Evolutionary conservation across 2,888 invertebrate species (phyloP).

Genomic region (Synanthedon andrenaeformis): DNA sequence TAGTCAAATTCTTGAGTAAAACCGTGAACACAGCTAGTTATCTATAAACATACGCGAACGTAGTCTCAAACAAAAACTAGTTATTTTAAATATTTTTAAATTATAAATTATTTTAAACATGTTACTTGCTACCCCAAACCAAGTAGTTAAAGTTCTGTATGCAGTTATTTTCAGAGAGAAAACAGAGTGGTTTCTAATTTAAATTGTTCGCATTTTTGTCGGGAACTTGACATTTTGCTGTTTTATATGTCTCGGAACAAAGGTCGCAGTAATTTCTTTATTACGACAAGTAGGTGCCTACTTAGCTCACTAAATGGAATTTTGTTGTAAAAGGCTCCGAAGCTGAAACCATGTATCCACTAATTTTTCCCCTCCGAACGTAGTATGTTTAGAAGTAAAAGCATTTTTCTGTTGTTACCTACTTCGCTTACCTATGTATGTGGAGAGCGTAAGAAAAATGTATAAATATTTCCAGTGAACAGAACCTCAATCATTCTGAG

Average conservation of each 20-base stretch:
- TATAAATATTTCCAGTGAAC: slow-evolving; percentile 11
- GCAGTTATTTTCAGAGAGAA: no score
- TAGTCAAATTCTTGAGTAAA: no score
- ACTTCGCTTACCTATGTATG: slow-evolving; percentile 3
- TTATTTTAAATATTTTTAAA: no score
- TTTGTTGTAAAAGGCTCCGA: slow-evolving; percentile 29
- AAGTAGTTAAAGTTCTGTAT: no score
- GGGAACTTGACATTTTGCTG: no score
- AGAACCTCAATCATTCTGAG: slow-evolving; percentile 9
- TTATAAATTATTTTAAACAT: no score
- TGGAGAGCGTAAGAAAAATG: slow-evolving; percentile 9
- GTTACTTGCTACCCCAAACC: no score
- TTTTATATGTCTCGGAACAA: slow-evolving; percentile 13
- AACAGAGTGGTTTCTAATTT: no score
- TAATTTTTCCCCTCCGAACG: slow-evolving; percentile 6
- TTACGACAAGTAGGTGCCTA: slow-evolving; percentile 19
- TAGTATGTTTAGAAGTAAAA: slow-evolving; percentile 15
- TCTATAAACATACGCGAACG: no score
- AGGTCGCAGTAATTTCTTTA: slow-evolving; percentile 31
- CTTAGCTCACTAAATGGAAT: slow-evolving; percentile 35
- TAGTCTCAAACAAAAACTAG: no score
- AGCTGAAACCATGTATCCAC: slow-evolving; percentile 14
- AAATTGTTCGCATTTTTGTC: no score
- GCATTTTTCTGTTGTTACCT: slow-evolving; percentile 17
- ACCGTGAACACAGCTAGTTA: no score